phyloP scores from a whole-genome alignment of 2,888 invertebrate species.

The Bellardia bayeri region DNA sequence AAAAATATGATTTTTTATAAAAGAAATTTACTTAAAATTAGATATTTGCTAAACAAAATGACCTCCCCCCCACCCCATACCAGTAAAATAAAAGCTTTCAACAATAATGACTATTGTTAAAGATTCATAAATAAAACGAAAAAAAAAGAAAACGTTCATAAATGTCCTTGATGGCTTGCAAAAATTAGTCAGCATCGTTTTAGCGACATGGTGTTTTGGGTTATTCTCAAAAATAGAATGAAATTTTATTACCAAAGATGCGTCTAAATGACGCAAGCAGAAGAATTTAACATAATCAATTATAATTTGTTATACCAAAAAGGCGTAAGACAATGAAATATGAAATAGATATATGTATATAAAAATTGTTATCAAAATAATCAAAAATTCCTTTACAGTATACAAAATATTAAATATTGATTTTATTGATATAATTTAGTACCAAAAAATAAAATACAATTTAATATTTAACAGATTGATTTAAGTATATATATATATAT shows the following conservation, averaged over 20 bases:
- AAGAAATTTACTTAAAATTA: too few relatives aligned
- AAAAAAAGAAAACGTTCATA: constrained; percentile 16
- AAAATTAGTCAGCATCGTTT: constrained; percentile 23
- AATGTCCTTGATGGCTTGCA: constrained; percentile 16
- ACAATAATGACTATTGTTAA: constrained; percentile 31
- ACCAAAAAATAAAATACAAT: constrained; percentile 1
- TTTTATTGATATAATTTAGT: constrained; percentile 3
- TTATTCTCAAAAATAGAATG: not conserved
- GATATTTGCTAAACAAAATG: not conserved
- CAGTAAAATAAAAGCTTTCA: constrained; percentile 10
- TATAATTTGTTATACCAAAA: not conserved
- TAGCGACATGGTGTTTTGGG: not conserved
- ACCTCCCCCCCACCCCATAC: not conserved
- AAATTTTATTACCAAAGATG: constrained; percentile 40
- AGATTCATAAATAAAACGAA: constrained; percentile 25
- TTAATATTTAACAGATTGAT: constrained; percentile 34
- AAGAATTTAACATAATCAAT: constrained; percentile 30
- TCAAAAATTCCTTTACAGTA: not conserved
- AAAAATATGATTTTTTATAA: too few relatives aligned
- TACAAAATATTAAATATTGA: constrained; percentile 6
- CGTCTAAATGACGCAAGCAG: constrained; percentile 35
- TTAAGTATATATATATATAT: not conserved
- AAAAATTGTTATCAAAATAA: not conserved
- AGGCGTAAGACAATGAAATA: constrained; percentile 15
- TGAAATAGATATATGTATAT: too few relatives aligned